Percentiles rank a stretch among this genome's conserved stretches.
phyloP scores from a whole-genome alignment of 1,140 invertebrate genomes.

The Babylonia areolata region DNA sequence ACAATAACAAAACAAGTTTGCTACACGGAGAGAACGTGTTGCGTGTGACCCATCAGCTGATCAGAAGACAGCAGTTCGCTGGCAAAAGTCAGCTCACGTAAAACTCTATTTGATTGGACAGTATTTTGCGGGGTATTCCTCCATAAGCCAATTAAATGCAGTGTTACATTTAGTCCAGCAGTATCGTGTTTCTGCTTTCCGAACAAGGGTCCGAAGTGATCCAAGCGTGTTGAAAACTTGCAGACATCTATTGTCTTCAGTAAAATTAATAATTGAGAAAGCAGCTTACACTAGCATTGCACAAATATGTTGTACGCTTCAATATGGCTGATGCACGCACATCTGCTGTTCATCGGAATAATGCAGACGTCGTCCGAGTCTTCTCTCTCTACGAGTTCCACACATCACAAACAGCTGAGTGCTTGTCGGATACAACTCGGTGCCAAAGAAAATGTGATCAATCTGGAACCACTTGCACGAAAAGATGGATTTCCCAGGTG shows the following conservation, averaged over 20 bases:
- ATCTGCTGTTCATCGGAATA: background rate
- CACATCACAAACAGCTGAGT: background rate
- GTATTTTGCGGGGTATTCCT: background rate
- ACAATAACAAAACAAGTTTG: too few species aligned
- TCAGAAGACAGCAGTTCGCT: too few species aligned
- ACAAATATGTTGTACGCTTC: background rate
- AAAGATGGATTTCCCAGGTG: conserved; percentile 44
- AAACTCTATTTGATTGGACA: background rate
- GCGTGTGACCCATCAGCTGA: background rate
- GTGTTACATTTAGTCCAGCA: too few species aligned
- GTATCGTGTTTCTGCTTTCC: background rate
- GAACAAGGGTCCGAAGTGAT: background rate
- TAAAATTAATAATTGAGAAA: background rate
- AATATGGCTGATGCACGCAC: background rate
- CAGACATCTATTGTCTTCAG: background rate
- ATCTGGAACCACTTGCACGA: conserved; percentile 41
- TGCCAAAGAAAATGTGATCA: conserved; percentile 36
- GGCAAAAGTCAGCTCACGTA: background rate
- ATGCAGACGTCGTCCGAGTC: background rate
- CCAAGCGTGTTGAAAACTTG: background rate
- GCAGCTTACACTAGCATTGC: background rate
- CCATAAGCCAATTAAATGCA: background rate
- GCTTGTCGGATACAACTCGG: conserved; percentile 10
- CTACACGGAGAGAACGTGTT: too few species aligned
- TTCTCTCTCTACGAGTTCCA: background rate